These are phyloP conservation scores for Aphelinus atriplicis DNA, from an alignment of 1,140 invertebrate genomes.

Conservation along the genomic window DNA sequence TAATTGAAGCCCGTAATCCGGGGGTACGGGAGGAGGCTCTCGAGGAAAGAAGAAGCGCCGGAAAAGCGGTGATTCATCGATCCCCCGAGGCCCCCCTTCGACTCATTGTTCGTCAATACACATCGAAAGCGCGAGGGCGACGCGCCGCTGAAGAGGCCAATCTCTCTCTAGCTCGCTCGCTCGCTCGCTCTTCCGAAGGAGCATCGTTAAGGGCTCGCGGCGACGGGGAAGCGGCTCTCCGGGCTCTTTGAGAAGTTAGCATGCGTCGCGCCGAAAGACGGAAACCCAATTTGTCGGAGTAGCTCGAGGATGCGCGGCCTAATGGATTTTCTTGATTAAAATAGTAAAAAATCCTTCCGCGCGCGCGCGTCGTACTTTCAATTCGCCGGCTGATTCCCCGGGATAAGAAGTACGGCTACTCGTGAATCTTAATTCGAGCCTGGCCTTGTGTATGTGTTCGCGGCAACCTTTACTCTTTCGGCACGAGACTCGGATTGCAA, in stretches of 20 bases:
- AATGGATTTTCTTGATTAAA: constrained; percentile 36
- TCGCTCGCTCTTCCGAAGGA: too few relatives aligned
- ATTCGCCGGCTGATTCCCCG: background rate
- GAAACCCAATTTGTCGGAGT: constrained; percentile 24
- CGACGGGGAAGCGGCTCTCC: background rate
- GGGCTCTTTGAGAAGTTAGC: background rate
- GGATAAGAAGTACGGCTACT: constrained; percentile 13
- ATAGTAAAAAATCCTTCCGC: constrained; percentile 27
- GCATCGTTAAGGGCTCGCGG: too few relatives aligned
- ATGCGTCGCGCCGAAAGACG: background rate
- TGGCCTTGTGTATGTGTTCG: constrained; percentile 2
- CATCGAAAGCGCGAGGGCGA: too few relatives aligned
- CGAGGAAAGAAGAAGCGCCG: too few relatives aligned
- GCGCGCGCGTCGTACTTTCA: constrained; percentile 13
- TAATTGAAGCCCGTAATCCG: too few relatives aligned
- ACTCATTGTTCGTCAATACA: too few relatives aligned
- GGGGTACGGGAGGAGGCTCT: too few relatives aligned
- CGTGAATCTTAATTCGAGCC: constrained; percentile 31
- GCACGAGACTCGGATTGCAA: background rate
- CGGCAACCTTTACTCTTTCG: background rate
- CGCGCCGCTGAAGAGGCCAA: too few relatives aligned
- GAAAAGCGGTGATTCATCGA: too few relatives aligned
- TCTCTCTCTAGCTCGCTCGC: too few relatives aligned
- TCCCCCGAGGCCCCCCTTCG: too few relatives aligned
- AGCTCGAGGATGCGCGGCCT: background rate